phyloP scores from a whole-genome alignment of 2,888 invertebrate genomes.

The Acanthosepion pharaonis region DNA sequence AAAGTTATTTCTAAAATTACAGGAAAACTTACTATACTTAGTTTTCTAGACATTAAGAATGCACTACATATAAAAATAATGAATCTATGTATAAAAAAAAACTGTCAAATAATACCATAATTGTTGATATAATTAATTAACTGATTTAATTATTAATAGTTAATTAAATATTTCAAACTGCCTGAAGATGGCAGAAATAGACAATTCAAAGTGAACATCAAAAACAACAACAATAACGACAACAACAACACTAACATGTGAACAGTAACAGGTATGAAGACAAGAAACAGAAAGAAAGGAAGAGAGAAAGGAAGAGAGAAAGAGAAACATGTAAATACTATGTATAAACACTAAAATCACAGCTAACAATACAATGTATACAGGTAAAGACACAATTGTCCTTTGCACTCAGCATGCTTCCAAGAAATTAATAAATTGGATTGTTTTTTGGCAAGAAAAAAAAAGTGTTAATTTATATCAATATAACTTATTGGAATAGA shows the following conservation, averaged over 20 bases:
- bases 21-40: not conserved
- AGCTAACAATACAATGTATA: not conserved
- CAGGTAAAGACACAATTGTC: not conserved
- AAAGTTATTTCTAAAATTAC: conserved; percentile 8
- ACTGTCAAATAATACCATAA: not conserved
- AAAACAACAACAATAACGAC: conserved; percentile 40
- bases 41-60: not conserved
- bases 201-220: conserved; percentile 24
- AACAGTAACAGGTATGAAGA: not conserved
- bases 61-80: not conserved
- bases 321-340: not conserved
- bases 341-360: not conserved
- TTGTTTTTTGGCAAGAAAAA: not conserved
- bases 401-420: not conserved
- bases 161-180: conserved; percentile 37
- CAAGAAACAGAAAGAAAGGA: not conserved
- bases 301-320: not conserved
- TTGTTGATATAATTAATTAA: conserved; percentile 10
- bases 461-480: not conserved
- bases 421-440: not conserved
- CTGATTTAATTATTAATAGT: conserved; percentile 25
- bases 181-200: not conserved
- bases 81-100: not conserved
- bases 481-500: too few species aligned
- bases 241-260: conserved; percentile 15